Base-by-base conservation (phyloP, 92 coral and sea anemone genomes). In the Palythoa grandis region DNA sequence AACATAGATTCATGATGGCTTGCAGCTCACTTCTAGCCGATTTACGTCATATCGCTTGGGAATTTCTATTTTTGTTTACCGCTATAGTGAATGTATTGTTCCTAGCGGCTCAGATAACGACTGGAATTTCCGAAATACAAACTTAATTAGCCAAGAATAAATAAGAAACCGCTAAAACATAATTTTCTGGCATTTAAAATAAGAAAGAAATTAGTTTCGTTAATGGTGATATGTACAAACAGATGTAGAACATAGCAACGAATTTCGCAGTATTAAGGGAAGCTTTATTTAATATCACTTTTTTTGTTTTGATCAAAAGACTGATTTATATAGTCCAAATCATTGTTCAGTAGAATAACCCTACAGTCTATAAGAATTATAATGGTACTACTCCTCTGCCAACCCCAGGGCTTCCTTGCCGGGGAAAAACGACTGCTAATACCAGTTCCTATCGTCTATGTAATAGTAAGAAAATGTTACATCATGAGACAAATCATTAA, bases 41-140 rank as follows among this genome's bases (percentile, higher is more conserved):
- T 66, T 66, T 80, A 66, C 74, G 85, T 80, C 85, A 80, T 66
- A n/a, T 5, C 63, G 11, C 61, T 12, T 25, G 5, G 74, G 85
- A 22, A 80, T 80, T 24, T 80, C 73, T 68, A 65, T 43, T 60
- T 80, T 80, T 65, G 53, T 52, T 67, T 66, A 73, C 23, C 47
- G 82, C 63, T 7, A 76, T 40, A 76, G 23, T 22, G 47, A 24
- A 37, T 47, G 58, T 54, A 76, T 54, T 76, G 82, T 76, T 4
- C 12, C 48, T 24, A 15, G n/a, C 47, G 67, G 11, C 4, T 53
- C 25, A 12, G 53, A 52, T 24, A 29, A 76, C 47, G 82, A 76
- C 63, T 66, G 85, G 85, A 65, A 80, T 80, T 80, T 80, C 85
- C 85, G 85, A 66, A 66, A 80, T 52, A 80, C 70, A 52, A 80